A percentile compares a stretch with the other conserved stretches of the same genome.
These are phyloP conservation scores for Drosophila niveifrons DNA, from an alignment of 2,888 invertebrate species.

Conservation along the genomic window DNA sequence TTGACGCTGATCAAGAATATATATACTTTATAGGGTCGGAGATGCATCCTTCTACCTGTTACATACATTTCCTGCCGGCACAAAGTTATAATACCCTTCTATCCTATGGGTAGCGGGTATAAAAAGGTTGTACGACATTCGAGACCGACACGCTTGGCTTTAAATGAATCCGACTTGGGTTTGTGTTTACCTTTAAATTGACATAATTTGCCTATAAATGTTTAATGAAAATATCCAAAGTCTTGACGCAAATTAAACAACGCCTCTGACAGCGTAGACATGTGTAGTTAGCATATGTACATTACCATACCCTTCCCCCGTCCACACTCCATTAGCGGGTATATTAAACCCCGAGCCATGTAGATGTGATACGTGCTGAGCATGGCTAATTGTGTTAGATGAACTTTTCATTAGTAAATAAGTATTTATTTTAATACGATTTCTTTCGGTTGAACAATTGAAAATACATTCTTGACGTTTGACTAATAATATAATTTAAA, in stretches of 20 bases:
- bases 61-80: too few species aligned
- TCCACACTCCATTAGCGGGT: background rate
- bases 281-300: slow-evolving; percentile 41
- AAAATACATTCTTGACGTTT: background rate
- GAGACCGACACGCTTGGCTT: slow-evolving; percentile 30
- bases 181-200: slow-evolving; percentile 77
- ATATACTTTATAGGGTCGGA: too few species aligned
- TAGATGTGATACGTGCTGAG: background rate
- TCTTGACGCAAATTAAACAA: slow-evolving; percentile 48
- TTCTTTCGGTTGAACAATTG: background rate
- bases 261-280: slow-evolving; percentile 23
- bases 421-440: slow-evolving; percentile 1
- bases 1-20: too few species aligned
- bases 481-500: background rate
- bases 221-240: slow-evolving; percentile 60
- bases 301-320: slow-evolving; percentile 24
- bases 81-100: too few species aligned
- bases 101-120: too few species aligned
- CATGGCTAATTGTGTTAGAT: background rate
- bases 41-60: too few species aligned
- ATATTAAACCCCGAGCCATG: background rate
- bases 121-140: background rate
- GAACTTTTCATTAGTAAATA: background rate
- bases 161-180: slow-evolving; percentile 29
- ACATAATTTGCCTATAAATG: slow-evolving; percentile 80